Conservation (phyloP, 2,888 invertebrate genomes). For the Tenthredo amoena region DNA sequence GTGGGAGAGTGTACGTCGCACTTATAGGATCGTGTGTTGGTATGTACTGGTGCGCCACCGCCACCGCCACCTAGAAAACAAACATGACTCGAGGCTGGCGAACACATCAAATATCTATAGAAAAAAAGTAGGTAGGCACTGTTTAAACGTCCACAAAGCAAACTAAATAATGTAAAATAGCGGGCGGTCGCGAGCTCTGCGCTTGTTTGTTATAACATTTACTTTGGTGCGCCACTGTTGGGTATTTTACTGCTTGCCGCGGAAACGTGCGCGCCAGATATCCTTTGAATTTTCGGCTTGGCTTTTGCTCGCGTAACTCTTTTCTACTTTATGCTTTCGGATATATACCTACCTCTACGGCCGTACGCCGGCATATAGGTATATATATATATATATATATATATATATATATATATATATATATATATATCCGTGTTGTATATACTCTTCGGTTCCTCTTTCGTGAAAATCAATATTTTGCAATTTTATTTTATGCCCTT, state of each 20-base stretch:
- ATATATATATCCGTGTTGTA: not conserved
- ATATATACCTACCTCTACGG: not conserved
- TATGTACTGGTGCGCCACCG: constrained; percentile 39
- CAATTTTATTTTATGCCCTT: constrained; percentile 28
- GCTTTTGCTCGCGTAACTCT: constrained; percentile 44
- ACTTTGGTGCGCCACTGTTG: constrained; percentile 74
- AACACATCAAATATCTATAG: constrained; percentile 71
- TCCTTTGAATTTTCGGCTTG: constrained; percentile 48
- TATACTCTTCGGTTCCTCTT: not conserved
- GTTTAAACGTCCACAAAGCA: constrained; percentile 76
- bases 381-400: not conserved
- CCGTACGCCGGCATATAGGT: not conserved
- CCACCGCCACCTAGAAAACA: constrained; percentile 71
- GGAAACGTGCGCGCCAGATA: constrained; percentile 75
- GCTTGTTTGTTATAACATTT: constrained; percentile 76
- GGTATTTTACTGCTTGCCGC: constrained; percentile 70
- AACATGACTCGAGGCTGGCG: constrained; percentile 63
- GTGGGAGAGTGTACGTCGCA: constrained; percentile 28
- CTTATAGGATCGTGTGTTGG: not conserved
- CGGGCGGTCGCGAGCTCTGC: constrained; percentile 70
- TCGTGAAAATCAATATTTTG: constrained; percentile 46
- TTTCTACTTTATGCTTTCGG: constrained; percentile 36
- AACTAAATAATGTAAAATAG: constrained; percentile 77
- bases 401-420: too few species aligned
- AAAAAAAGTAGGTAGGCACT: constrained; percentile 72